Conservation (phyloP, 2,797 vertebrate species). For the Alosa sapidissima region DNA sequence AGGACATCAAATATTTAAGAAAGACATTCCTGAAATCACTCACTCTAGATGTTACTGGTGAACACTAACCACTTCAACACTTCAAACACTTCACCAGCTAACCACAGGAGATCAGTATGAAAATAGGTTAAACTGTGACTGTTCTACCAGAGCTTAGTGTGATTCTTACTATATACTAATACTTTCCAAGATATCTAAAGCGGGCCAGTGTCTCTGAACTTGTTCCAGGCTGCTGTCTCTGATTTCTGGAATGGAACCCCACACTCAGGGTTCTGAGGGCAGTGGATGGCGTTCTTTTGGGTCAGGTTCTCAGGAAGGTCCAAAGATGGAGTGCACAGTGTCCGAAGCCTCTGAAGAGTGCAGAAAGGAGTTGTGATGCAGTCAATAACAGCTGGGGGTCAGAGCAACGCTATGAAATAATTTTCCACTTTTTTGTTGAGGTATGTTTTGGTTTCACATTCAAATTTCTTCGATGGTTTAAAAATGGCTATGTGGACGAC, state of each 20-base stretch:
- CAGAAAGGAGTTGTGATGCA: conserved; percentile 22
- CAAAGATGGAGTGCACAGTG: conserved; percentile 68
- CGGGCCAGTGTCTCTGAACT: conserved; percentile 13
- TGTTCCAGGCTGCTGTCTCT: neutral
- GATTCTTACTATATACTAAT: neutral
- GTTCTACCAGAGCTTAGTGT: neutral
- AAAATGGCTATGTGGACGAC: too few species aligned
- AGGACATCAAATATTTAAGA: neutral
- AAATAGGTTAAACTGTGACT: neutral
- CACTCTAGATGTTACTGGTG: neutral
- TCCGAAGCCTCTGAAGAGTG: conserved; percentile 65
- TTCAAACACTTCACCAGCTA: neutral
- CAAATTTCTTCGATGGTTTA: too few species aligned
- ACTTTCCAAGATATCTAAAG: neutral
- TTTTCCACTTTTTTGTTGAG: neutral
- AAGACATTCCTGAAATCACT: neutral
- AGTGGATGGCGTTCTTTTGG: conserved; percentile 32
- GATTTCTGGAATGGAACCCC: neutral
- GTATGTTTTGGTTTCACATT: neutral
- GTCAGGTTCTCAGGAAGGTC: conserved; percentile 60
- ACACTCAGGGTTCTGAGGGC: neutral
- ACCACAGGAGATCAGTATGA: neutral
- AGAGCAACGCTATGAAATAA: neutral
- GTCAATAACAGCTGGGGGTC: neutral
- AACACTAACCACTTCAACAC: neutral